Evolutionary conservation across 2,113 vertebrate genomes (phyloP), one percentile per base, ranked within the genome.

Genomic region (Acanthochromis polyacanthus): DNA sequence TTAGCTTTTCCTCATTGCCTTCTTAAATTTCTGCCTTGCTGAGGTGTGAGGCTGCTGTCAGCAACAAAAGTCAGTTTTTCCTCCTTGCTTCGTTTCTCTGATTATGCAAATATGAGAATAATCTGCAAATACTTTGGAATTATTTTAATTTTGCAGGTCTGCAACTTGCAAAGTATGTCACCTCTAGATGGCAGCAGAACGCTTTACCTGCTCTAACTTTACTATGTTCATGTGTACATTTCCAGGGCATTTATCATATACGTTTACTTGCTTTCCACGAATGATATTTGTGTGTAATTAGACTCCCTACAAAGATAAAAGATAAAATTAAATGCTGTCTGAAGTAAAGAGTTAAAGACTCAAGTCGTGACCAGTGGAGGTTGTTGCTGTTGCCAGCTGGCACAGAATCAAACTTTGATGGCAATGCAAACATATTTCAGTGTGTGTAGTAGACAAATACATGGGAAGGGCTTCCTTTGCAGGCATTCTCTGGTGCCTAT

Each of bases 161-260:
- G 4, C 9, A 30, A 30, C 30, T 4, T 36, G 23, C 17, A 40
- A 43, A 3, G 0, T 61, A 3, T 36, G 0, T 0, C 10, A n/a
- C 82, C 87, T 71, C 55, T 84, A 87, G 91, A 77, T 72, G 87
- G 88, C 86, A 87, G 85, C 82, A 89, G 11, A 73, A 62, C 63
- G 17, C 63, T 25, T 4, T 12, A 58, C 46, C 53, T 30, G 2
- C 8, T 4, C 17, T 5, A 19, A 60, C 6, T 51, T 45, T 25
- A 45, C 76, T 53, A 8, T 63, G 25, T 15, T 75, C 1, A 16
- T n/a, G 10, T 32, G 2, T 43, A 19, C 19, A 7, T 36, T 7
- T 10, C 10, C 20, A 1, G 14, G 20, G 8, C 8, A 19, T 45
- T 22, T 1, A 25, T 66, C 1, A 17, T 23, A 8, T 32, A n/a